Conservation (phyloP, 2,888 invertebrate genomes). For the Latheticus oryzae region DNA sequence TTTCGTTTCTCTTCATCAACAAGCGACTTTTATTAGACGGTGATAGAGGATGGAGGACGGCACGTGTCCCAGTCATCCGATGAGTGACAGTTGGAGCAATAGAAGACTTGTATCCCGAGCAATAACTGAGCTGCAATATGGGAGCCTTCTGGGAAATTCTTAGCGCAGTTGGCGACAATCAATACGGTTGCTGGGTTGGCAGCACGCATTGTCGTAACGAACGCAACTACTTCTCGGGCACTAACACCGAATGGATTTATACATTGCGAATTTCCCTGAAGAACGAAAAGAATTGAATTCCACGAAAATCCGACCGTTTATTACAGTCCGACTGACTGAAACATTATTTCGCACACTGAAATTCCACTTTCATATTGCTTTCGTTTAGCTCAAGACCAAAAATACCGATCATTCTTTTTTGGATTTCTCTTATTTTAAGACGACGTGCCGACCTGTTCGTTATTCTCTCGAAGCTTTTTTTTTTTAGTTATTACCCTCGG, state of each 20-base stretch:
- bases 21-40: conserved; percentile 4
- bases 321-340: conserved; percentile 22
- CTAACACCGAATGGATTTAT: no score
- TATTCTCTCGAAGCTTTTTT: conserved; percentile 35
- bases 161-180: conserved; percentile 55
- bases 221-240: no score
- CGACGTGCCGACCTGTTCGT: conserved; percentile 40
- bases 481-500: conserved; percentile 29
- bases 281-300: no score
- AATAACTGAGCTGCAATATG: conserved; percentile 48
- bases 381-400: conserved; percentile 33
- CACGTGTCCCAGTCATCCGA: conserved; percentile 35
- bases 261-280: no score
- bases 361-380: conserved; percentile 36
- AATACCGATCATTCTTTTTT: conserved; percentile 42
- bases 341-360: conserved; percentile 42
- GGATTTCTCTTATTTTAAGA: conserved; percentile 33
- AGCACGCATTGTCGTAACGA: conserved; percentile 50
- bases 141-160: conserved; percentile 52
- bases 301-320: conserved; percentile 25
- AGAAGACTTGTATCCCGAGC: conserved; percentile 45
- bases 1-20: conserved; percentile 17
- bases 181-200: conserved; percentile 56
- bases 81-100: conserved; percentile 46
- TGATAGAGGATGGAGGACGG: conserved; percentile 4